phyloP scores from a whole-genome alignment of 1,140 invertebrate genomes.

The Manduca sexta region DNA sequence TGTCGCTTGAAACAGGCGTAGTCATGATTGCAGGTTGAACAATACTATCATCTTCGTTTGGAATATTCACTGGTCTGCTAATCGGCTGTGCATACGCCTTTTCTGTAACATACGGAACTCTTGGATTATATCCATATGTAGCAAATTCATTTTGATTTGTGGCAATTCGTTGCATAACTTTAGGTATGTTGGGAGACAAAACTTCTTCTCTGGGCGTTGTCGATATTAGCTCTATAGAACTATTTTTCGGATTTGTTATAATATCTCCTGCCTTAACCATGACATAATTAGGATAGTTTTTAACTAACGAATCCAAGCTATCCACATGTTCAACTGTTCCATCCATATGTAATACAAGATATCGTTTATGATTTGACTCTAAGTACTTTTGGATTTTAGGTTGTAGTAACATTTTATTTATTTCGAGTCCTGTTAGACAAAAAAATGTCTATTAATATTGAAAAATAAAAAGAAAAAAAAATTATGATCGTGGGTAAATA shows the following conservation, averaged over 20 bases:
- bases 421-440: not conserved
- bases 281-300: constrained; percentile 26
- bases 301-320: constrained; percentile 20
- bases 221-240: not conserved
- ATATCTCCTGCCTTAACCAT: constrained; percentile 26
- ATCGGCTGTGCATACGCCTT: too few species aligned
- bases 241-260: not conserved
- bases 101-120: too few species aligned
- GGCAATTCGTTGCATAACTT: too few species aligned
- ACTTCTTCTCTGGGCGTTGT: not conserved
- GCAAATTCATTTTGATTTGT: too few species aligned
- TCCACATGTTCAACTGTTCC: constrained; percentile 36
- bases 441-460: not conserved
- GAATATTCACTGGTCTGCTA: too few species aligned
- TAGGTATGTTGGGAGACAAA: not conserved
- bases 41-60: too few species aligned
- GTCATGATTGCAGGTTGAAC: too few species aligned
- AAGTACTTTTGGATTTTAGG: constrained; percentile 13
- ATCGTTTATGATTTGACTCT: constrained; percentile 20
- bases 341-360: constrained; percentile 32
- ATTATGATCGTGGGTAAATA: too few species aligned
- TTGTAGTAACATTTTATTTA: constrained; percentile 3
- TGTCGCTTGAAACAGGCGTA: too few species aligned
- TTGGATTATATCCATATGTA: too few species aligned
- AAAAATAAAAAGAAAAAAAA: constrained; percentile 2